Evolutionary conservation across 2,888 invertebrate species (phyloP), one percentile per base, ranked within the genome.

Genomic region (Pharmacophagus antenor): DNA sequence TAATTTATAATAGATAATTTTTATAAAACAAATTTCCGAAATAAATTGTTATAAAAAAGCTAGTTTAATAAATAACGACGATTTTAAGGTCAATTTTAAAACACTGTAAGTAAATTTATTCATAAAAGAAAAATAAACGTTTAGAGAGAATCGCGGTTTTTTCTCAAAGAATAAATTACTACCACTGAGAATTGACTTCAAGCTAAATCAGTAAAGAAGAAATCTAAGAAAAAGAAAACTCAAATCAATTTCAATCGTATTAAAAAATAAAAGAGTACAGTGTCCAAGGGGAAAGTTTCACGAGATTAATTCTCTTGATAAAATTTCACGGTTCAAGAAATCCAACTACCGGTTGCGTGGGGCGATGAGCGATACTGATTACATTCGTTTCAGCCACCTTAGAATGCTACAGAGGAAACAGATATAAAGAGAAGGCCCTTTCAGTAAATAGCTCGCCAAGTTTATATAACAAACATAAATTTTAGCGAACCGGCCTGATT

Each of bases 301-400:
- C 74, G 78, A 86, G 88, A 90, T 89, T 89, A 89, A 89, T 89
- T 88, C 87, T 85, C 85, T 87, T 88, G 90, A 90, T 89, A 90
- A 89, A 88, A 89, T 90, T 90, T 89, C 88, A 89, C 88, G 88
- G 88, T 87, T 89, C 85, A 84, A 87, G 88, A 86, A 88, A 89
- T 88, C 86, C 86, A 85, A 87, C 87, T 88, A 90, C 88, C 88
- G 87, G 88, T 86, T 85, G 85, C 88, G 85, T 88, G 82, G 88
- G 86, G 87, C 88, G 88, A 88, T 88, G 85, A 88, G 83, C 88
- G 88, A 79, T 85, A 85, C 89, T 88, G 90, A 89, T 88, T 88
- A 84, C 83, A 78, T 82, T 76, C 80, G 78, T 79, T 79, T 77
- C 69, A 66, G 66, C 57, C 67, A 78, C 69, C 74, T 75, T 79